These are phyloP conservation scores for Rhincodon typus DNA, from an alignment of 2,797 vertebrate species.

Conservation along the genomic window DNA sequence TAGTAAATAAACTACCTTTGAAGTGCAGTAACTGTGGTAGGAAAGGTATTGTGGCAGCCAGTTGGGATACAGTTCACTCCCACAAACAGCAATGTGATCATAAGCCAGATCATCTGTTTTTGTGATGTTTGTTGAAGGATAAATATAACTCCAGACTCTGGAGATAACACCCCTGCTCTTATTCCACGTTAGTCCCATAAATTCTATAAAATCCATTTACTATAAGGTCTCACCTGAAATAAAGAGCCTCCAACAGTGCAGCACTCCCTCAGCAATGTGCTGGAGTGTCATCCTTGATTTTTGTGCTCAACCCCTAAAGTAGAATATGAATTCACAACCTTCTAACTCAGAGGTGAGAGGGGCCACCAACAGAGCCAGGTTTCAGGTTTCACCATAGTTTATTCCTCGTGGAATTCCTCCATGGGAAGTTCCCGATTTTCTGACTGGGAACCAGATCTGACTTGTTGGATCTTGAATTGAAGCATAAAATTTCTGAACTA, in stretches of 20 bases:
- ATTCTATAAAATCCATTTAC: background rate
- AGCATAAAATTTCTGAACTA: background rate
- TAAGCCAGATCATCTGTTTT: too few relatives aligned
- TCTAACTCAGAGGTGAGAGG: background rate
- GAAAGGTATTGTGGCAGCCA: background rate
- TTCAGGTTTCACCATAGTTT: background rate
- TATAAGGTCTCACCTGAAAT: background rate
- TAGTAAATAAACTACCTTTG: background rate
- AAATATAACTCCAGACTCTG: background rate
- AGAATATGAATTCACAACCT: background rate
- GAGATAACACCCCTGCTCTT: background rate
- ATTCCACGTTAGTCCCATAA: background rate
- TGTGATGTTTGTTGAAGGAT: background rate
- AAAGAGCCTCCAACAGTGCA: background rate
- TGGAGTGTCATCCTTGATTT: background rate
- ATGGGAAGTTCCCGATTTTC: background rate
- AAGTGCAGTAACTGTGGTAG: background rate
- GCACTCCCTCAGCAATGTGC: background rate
- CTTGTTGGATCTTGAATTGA: background rate
- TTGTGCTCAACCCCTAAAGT: background rate
- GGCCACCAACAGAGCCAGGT: background rate
- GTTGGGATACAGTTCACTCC: background rate
- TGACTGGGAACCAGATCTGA: background rate
- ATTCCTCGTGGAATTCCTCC: background rate
- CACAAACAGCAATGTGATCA: too few relatives aligned